These are phyloP conservation scores for Drosophila merina DNA, from an alignment of 2,888 invertebrate species.

Conservation along the genomic window DNA sequence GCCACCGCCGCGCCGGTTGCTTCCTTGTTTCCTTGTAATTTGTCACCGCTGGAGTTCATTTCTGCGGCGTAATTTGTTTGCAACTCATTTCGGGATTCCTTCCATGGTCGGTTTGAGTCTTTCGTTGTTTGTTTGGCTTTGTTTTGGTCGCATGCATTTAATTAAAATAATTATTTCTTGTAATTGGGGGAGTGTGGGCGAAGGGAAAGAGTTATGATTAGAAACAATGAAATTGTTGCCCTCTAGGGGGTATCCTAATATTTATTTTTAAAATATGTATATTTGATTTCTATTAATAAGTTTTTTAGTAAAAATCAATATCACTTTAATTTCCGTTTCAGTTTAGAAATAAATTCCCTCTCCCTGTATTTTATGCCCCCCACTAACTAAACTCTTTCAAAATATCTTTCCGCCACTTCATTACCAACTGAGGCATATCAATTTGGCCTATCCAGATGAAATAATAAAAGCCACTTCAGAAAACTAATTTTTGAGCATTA, in stretches of 20 bases:
- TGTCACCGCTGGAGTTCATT: slow-evolving; percentile 78
- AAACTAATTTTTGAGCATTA: slow-evolving; percentile 72
- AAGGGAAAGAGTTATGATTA: slow-evolving; percentile 15
- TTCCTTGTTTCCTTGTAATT: slow-evolving; percentile 77
- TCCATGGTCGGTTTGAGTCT: slow-evolving; percentile 38
- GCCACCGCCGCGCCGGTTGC: slow-evolving; percentile 39
- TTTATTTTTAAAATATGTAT: background rate
- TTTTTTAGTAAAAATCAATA: background rate
- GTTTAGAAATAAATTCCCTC: background rate
- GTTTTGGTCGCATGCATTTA: slow-evolving; percentile 58
- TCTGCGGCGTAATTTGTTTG: slow-evolving; percentile 79
- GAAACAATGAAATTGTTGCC: background rate
- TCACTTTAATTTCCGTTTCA: slow-evolving; percentile 4
- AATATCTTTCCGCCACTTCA: slow-evolving; percentile 59
- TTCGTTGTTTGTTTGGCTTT: slow-evolving; percentile 42
- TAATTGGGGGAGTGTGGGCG: slow-evolving; percentile 28
- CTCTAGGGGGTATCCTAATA: background rate
- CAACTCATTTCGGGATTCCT: slow-evolving; percentile 66
- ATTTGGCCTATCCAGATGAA: slow-evolving; percentile 37
- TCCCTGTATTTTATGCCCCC: slow-evolving; percentile 42
- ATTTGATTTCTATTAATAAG: background rate
- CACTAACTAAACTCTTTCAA: slow-evolving; percentile 55
- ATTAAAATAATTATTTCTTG: slow-evolving; percentile 67
- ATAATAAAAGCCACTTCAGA: slow-evolving; percentile 57
- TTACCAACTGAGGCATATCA: slow-evolving; percentile 65